Percentiles rank a stretch among this genome's conserved stretches.
phyloP scores from a whole-genome alignment of 2,888 invertebrate species.

The Orchesella flavescens region DNA sequence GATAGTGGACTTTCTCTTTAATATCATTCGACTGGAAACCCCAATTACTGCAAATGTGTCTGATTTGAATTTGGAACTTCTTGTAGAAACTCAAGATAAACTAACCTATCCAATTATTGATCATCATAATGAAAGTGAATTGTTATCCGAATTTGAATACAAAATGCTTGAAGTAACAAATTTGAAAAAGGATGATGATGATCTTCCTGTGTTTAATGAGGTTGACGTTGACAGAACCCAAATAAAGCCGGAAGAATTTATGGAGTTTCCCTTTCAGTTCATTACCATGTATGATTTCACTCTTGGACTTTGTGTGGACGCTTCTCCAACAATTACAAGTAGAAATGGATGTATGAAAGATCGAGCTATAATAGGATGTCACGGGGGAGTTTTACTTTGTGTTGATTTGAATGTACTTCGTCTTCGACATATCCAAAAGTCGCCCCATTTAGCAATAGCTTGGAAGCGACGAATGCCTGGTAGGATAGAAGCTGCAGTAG shows the following conservation, averaged over 20 bases:
- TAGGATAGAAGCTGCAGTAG: constrained; percentile 41
- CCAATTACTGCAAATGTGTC: not conserved
- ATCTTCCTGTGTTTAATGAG: not conserved
- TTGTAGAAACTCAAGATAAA: constrained; percentile 11
- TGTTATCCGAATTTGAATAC: constrained; percentile 4
- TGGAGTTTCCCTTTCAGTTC: not conserved
- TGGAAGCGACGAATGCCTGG: constrained; percentile 9
- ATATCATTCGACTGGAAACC: not conserved
- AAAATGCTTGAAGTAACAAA: not conserved
- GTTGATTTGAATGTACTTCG: constrained; percentile 1
- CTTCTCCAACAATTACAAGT: constrained; percentile 32
- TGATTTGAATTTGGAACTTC: constrained; percentile 19
- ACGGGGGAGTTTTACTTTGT: constrained; percentile 24
- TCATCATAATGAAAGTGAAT: not conserved
- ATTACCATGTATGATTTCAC: constrained; percentile 19
- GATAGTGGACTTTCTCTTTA: constrained; percentile 66
- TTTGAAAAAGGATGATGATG: not conserved
- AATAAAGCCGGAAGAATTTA: not conserved
- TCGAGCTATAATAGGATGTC: constrained; percentile 17
- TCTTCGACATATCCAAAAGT: too few species aligned
- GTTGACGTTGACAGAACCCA: not conserved
- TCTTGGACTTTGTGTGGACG: constrained; percentile 60
- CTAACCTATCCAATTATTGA: not conserved
- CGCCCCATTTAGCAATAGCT: not conserved
- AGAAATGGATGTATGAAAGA: not conserved